Evolutionary conservation across 37 sponge, comb jelly and placozoan species (phyloP).

Genomic region (Diacarnus erythraeanus): DNA sequence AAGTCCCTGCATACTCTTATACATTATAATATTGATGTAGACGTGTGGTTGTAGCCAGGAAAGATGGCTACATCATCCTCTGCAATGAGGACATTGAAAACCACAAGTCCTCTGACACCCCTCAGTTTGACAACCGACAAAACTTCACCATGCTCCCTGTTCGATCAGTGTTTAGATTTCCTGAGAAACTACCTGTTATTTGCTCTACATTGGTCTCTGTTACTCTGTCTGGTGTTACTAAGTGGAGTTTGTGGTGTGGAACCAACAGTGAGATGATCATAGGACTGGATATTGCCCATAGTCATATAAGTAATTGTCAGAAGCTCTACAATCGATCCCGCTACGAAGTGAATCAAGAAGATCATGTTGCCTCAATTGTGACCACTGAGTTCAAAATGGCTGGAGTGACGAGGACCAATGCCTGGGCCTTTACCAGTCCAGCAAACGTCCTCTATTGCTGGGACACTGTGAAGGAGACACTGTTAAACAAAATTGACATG

Average conservation of each 20-base stretch:
- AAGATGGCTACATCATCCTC: slow-evolving; percentile 65
- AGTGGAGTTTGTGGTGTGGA: slow-evolving; percentile 44
- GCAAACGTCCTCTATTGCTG: slow-evolving; percentile 54
- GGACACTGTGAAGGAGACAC: slow-evolving; percentile 32
- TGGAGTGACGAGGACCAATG: slow-evolving; percentile 1
- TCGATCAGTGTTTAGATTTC: slow-evolving; percentile 48
- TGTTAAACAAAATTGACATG: slow-evolving; percentile 21
- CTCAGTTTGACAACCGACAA: slow-evolving; percentile 44
- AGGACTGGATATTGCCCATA: slow-evolving; percentile 22
- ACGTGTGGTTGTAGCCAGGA: slow-evolving; percentile 52
- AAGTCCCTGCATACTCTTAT: not conserved
- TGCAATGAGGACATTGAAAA: slow-evolving; percentile 55
- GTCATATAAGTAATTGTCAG: slow-evolving; percentile 31
- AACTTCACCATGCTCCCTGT: slow-evolving; percentile 64
- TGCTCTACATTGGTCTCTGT: slow-evolving; percentile 6
- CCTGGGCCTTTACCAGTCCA: slow-evolving; percentile 61
- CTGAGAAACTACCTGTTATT: slow-evolving; percentile 39
- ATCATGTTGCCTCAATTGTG: slow-evolving; percentile 20
- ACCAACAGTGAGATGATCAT: slow-evolving; percentile 45
- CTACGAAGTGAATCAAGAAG: slow-evolving; percentile 3
- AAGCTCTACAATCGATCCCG: slow-evolving; percentile 24
- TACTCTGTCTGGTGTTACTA: not conserved
- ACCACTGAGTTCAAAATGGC: not conserved
- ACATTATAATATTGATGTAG: not conserved
- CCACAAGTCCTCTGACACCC: slow-evolving; percentile 42